phyloP scores from a whole-genome alignment of 2,113 vertebrate genomes.

The Pseudopipra pipra region DNA sequence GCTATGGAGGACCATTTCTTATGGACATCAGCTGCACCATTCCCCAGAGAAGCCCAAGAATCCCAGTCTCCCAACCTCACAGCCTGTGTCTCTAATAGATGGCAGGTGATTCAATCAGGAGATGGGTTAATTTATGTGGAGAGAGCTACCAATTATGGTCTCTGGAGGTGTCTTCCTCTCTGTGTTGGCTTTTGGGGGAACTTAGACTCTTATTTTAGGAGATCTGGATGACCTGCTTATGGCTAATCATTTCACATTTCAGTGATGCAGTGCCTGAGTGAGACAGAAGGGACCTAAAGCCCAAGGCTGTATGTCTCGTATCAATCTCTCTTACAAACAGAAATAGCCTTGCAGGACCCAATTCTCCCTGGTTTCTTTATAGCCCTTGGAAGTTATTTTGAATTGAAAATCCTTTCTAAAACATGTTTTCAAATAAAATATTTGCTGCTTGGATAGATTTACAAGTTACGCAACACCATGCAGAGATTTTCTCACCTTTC shows the following conservation, averaged over 20 bases:
- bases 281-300: background rate
- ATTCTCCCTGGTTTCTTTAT: background rate
- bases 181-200: background rate
- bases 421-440: background rate
- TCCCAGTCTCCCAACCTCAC: background rate
- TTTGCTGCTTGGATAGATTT: background rate
- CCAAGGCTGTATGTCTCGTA: background rate
- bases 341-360: background rate
- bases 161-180: background rate
- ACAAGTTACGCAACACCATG: background rate
- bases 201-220: background rate
- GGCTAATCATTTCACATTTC: background rate
- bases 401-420: background rate
- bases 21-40: background rate
- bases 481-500: background rate
- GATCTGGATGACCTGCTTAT: background rate
- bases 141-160: background rate
- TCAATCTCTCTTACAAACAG: background rate
- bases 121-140: background rate
- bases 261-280: background rate
- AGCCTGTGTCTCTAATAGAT: background rate
- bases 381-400: background rate
- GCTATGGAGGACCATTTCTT: background rate
- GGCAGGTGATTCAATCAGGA: background rate
- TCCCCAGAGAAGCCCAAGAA: background rate